phyloP scores from a whole-genome alignment of 2,888 invertebrate genomes.

The Acanthosepion pharaonis region DNA sequence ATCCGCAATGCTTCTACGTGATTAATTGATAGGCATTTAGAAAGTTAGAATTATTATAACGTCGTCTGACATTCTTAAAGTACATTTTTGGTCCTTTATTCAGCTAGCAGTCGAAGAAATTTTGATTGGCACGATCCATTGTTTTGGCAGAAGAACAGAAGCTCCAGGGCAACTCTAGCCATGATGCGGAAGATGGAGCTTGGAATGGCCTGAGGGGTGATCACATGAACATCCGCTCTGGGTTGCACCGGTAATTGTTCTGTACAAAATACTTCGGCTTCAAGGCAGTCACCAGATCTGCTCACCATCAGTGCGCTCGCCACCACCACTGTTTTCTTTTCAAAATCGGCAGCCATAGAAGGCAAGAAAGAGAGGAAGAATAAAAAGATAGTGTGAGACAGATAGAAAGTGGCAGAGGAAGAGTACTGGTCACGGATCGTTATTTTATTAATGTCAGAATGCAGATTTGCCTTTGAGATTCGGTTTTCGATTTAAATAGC shows the following conservation, averaged over 20 bases:
- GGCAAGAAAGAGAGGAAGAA: background rate
- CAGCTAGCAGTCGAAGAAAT: background rate
- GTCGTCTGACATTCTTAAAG: too few relatives aligned
- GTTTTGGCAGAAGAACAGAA: background rate
- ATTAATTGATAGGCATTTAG: too few relatives aligned
- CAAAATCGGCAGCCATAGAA: background rate
- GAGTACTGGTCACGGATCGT: background rate
- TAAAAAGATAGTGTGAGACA: background rate
- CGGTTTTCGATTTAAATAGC: background rate
- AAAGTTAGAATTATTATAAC: too few relatives aligned
- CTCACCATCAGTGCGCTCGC: background rate
- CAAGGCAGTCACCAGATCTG: background rate
- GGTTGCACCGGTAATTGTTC: background rate
- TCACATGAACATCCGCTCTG: background rate
- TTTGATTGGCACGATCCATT: background rate
- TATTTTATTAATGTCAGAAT: background rate
- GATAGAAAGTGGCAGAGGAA: background rate
- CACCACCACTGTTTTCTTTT: background rate
- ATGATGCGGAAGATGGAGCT: background rate
- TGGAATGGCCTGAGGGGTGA: background rate
- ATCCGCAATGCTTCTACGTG: too few relatives aligned
- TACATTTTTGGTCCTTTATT: background rate
- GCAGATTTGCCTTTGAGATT: background rate
- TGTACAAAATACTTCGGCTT: background rate
- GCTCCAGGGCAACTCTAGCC: background rate